These are phyloP conservation scores for Nasonovia ribisnigri DNA, from an alignment of 2,888 invertebrate species.

Conservation along the genomic window DNA sequence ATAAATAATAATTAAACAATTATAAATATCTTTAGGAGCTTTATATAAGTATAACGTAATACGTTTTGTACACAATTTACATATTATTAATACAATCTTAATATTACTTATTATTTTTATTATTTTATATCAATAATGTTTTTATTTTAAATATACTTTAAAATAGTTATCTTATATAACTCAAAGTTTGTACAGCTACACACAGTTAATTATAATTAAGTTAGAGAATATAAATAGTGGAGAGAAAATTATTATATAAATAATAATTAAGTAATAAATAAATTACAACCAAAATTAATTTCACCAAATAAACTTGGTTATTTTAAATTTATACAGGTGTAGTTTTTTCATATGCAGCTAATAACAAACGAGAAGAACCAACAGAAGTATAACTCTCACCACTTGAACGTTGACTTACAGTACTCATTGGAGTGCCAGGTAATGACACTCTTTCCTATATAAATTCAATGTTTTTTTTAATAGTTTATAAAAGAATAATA, in stretches of 20 bases:
- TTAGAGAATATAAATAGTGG: background rate
- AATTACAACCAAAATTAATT: conserved; percentile 27
- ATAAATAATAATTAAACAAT: conserved; percentile 27
- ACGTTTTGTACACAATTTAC: conserved; percentile 13
- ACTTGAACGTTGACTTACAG: conserved; percentile 78
- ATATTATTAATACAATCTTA: conserved; percentile 10
- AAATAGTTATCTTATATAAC: background rate
- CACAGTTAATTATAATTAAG: background rate
- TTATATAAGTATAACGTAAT: background rate
- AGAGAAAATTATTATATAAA: background rate
- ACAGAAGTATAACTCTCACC: conserved; percentile 86
- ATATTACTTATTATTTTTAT: background rate
- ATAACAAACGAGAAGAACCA: conserved; percentile 82
- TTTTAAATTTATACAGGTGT: conserved; percentile 47
- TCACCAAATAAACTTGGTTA: background rate
- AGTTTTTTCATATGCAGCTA: conserved; percentile 70
- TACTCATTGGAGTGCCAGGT: conserved; percentile 78
- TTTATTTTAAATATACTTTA: background rate
- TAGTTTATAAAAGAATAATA: background rate
- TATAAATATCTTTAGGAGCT: background rate
- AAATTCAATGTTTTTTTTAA: conserved; percentile 4
- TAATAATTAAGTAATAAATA: background rate
- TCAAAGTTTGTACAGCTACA: background rate
- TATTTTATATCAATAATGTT: conserved; percentile 10
- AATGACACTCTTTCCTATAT: conserved; percentile 68